Percentiles rank a stretch among this genome's conserved stretches.
These are phyloP conservation scores for Nasonia giraulti DNA, from an alignment of 1,140 invertebrate genomes.

Conservation along the genomic window DNA sequence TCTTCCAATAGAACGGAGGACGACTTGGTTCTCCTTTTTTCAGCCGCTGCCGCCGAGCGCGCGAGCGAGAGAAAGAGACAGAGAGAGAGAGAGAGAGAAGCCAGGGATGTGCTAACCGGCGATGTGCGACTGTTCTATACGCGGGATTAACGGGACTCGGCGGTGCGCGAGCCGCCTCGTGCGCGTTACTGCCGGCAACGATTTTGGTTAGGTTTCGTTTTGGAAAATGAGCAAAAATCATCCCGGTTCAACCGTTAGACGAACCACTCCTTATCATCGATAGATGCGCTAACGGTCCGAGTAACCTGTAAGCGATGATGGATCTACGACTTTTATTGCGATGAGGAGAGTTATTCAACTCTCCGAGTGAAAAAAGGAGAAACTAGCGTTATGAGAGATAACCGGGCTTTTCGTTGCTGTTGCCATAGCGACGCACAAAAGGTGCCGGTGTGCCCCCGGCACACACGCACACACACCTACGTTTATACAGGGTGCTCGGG, in stretches of 20 bases:
- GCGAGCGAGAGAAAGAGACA: background rate
- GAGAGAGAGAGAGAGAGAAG: background rate
- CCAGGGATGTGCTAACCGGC: background rate
- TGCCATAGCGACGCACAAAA: conserved; percentile 45
- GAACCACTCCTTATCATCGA: background rate
- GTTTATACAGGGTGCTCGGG: background rate
- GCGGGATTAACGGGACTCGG: background rate
- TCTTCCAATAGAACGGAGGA: background rate
- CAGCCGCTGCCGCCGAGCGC: too few relatives aligned
- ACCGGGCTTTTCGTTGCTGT: conserved; percentile 23
- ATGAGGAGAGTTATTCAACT: background rate
- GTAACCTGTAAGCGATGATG: background rate
- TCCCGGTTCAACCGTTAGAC: background rate
- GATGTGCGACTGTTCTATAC: background rate
- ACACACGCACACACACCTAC: background rate
- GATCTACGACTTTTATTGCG: conserved; percentile 2
- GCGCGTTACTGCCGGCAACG: too few relatives aligned
- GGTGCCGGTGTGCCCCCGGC: conserved; percentile 18
- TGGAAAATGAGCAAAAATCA: background rate
- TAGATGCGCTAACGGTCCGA: background rate
- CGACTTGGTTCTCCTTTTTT: background rate
- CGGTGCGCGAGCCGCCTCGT: background rate
- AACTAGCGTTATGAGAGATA: background rate
- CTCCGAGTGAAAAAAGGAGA: background rate
- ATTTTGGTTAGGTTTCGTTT: background rate